These are phyloP conservation scores for Tenodera sinensis DNA, from an alignment of 2,888 invertebrate species.

Conservation along the genomic window DNA sequence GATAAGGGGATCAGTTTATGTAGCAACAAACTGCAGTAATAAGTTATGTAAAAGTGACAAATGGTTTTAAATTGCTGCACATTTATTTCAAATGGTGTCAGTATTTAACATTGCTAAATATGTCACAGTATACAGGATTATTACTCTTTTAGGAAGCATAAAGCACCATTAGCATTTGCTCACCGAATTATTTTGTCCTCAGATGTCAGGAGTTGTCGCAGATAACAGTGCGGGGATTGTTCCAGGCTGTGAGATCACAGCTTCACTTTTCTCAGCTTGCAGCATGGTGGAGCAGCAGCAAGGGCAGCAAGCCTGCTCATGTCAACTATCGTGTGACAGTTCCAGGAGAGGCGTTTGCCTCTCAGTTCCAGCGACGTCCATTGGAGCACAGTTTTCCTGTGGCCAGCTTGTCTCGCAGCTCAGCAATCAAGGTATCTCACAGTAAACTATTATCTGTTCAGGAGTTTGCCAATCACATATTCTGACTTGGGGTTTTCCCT, in stretches of 20 bases:
- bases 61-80: no score
- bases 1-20: no score
- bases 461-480: no score
- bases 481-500: no score
- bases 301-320: conserved; percentile 44
- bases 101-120: no score
- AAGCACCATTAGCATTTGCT: neutral
- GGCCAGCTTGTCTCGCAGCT: conserved; percentile 62
- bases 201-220: conserved; percentile 6
- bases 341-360: conserved; percentile 61
- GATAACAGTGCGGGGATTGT: conserved; percentile 63
- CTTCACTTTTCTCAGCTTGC: conserved; percentile 95
- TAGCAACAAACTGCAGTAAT: no score
- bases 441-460: no score
- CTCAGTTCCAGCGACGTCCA: conserved; percentile 50
- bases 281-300: conserved; percentile 70
- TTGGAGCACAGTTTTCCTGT: conserved; percentile 69
- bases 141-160: no score
- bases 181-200: neutral
- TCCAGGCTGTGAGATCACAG: conserved; percentile 91
- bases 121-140: no score
- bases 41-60: no score
- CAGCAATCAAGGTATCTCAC: conserved; percentile 53
- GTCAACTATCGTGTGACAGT: conserved; percentile 67
- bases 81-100: no score